phyloP scores from a whole-genome alignment of 1,140 invertebrate species.

The Xylocopa sonorina region DNA sequence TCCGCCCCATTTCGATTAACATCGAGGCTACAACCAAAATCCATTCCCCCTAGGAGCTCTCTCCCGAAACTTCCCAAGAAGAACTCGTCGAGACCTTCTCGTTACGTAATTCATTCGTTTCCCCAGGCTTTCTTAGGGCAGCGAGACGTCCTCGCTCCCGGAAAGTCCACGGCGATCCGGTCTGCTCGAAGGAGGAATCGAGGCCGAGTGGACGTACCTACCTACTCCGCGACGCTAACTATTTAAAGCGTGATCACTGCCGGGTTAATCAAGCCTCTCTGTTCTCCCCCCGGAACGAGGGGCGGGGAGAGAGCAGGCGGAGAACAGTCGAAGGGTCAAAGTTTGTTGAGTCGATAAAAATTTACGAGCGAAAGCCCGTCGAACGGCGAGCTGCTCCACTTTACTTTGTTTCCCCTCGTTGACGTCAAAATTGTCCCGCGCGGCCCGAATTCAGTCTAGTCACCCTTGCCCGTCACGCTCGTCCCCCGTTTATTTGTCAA shows the following conservation, averaged over 20 bases:
- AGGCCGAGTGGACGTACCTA: not conserved
- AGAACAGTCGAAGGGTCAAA: slow-evolving; percentile 24
- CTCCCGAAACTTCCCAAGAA: not conserved
- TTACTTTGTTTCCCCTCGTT: slow-evolving; percentile 22
- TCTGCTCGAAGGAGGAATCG: not conserved
- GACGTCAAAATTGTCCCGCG: slow-evolving; percentile 34
- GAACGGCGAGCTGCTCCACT: slow-evolving; percentile 15
- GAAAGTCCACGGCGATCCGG: not conserved
- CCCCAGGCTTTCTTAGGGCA: not conserved
- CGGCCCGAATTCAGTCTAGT: not conserved
- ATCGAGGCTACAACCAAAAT: not conserved
- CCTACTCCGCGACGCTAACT: not conserved
- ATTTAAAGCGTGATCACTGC: slow-evolving; percentile 36
- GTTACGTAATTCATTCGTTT: slow-evolving; percentile 25
- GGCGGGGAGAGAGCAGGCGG: too few relatives aligned
- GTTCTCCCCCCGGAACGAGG: not conserved
- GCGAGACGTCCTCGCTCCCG: not conserved
- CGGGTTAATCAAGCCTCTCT: slow-evolving; percentile 36
- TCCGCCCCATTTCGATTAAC: not conserved
- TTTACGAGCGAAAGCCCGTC: slow-evolving; percentile 21
- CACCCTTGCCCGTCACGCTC: not conserved
- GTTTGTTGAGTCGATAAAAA: slow-evolving; percentile 44
- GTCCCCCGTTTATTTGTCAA: slow-evolving; percentile 22
- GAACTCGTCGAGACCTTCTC: not conserved
- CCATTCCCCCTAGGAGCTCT: not conserved